Base-by-base conservation (phyloP, 2,797 vertebrate species). In the Erithacus rubecula region DNA sequence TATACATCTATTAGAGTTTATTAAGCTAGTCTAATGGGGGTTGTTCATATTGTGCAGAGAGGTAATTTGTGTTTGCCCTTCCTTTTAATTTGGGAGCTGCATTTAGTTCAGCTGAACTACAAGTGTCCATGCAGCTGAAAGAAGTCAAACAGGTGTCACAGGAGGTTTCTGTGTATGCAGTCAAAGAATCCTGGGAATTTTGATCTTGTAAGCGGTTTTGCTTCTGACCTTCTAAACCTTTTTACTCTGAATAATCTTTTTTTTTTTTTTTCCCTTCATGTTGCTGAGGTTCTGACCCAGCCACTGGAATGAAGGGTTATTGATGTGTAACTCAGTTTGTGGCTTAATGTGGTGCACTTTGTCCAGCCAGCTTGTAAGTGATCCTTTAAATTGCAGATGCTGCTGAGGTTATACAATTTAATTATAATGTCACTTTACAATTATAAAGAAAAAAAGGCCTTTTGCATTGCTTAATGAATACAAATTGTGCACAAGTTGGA, bases 1-100 rank as follows among this genome's bases (percentile, higher is more conserved):
- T 93, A 97, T 97, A 95, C 91, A 95, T 97, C 97, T 97, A 97
- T 98, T 98, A 98, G 97, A 95, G 95, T 97, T 97, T 97, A 98
- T 98, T 98, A 98, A 98, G 92, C 96, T 96, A 95, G 85, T 92
- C 96, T 98, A 97, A 98, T 97, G 94, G 94, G 88, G 84, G 92
- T 92, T 94, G 95, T 95, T 96, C 93, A 43, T 96, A 92, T 93
- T 95, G 95, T 94, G 80, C 94, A 81, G 83, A 94, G 64, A 94
- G 87, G 94, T 95, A 93, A 97, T 97, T 97, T 97, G 90, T 95
- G 86, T 93, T 94, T 96, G 91, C 80, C 86, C 86, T 95, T 97
- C 91, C 93, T 94, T 97, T 92, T 86, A 81, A 89, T 95, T 85
- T 90, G 81, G 87, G 87, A 96, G 76, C 83, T 87, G 68, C 12